Evolutionary conservation across 2,888 invertebrate species (phyloP).

Genomic region (Zygogramma bicolorata): DNA sequence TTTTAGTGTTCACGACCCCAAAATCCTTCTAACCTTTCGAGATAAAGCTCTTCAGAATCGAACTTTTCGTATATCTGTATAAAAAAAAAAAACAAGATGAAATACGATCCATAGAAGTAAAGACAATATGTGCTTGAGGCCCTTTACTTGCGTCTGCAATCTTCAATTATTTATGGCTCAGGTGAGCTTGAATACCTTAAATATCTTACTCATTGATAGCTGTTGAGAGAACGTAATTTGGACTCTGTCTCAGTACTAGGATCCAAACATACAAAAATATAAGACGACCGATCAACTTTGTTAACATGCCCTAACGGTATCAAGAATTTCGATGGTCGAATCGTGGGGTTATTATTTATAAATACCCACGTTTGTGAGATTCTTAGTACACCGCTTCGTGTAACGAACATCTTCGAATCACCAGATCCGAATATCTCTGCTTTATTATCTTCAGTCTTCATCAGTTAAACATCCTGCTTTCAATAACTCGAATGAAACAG

Average conservation of each 20-base stretch:
- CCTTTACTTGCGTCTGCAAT: too few relatives aligned
- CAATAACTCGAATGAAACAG: conserved; percentile 4
- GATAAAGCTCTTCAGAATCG: too few relatives aligned
- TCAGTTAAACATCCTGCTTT: conserved; percentile 9
- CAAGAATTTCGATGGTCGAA: background rate
- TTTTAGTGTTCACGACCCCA: too few relatives aligned
- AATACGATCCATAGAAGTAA: too few relatives aligned
- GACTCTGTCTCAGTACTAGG: background rate
- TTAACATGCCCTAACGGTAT: background rate
- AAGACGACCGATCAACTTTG: background rate
- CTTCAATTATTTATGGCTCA: too few relatives aligned
- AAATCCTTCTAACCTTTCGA: too few relatives aligned
- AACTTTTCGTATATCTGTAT: too few relatives aligned
- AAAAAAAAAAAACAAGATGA: too few relatives aligned
- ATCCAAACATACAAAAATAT: background rate
- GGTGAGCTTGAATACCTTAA: too few relatives aligned
- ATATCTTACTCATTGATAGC: too few relatives aligned
- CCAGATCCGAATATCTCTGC: background rate
- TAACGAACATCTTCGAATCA: background rate
- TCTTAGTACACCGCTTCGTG: background rate
- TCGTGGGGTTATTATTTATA: background rate
- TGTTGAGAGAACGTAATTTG: too few relatives aligned
- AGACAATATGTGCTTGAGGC: too few relatives aligned
- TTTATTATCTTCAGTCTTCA: conserved; percentile 1
- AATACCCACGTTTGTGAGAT: background rate